Base-by-base conservation (phyloP, 1,140 invertebrate species). In the Lysiphlebus fabarum region DNA sequence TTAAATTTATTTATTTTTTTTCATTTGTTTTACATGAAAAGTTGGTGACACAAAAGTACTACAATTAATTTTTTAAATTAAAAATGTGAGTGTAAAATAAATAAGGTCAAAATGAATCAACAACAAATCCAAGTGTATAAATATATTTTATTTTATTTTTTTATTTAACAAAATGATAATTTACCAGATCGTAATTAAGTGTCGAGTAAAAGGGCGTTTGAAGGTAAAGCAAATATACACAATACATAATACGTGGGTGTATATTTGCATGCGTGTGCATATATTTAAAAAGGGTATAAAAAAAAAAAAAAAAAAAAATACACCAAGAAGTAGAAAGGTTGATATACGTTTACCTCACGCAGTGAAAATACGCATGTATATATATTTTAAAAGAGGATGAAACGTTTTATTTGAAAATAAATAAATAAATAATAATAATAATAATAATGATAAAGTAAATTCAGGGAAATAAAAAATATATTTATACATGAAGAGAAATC, bases 291-390 rank as follows among this genome's bases (percentile, higher is more conserved):
- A 4, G 38, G 33, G 33, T n/a, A n/a, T n/a, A n/a, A n/a, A n/a
- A n/a, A n/a, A n/a, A n/a, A n/a, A n/a, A n/a, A n/a, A n/a, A n/a
- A n/a, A n/a, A n/a, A 8, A 10, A 49, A 26, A 36, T 2, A 33
- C 48, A 9, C 4, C 17, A 49, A 34, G 48, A 49, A 34, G 48
- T 49, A 49, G 48, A 36, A 49, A 49, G 17, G 48, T 49, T 49
- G 48, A 49, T 49, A 49, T 49, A 49, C 33, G 33, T 36, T 49
- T 49, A 26, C 36, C 48, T 49, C 48, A 49, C 33, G 48, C 33
- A 49, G 26, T 10, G 17, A 49, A 11, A 34, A 17, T 14, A 9
- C 33, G 33, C n/a, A 36, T 36, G 11, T 49, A 8, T n/a, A n/a
- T n/a, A n/a, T n/a, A n/a, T n/a, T 49, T 11, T 11, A 3, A 40